Evolutionary conservation across 2,888 invertebrate species (phyloP).

Genomic region (Lomographa bimaculata): DNA sequence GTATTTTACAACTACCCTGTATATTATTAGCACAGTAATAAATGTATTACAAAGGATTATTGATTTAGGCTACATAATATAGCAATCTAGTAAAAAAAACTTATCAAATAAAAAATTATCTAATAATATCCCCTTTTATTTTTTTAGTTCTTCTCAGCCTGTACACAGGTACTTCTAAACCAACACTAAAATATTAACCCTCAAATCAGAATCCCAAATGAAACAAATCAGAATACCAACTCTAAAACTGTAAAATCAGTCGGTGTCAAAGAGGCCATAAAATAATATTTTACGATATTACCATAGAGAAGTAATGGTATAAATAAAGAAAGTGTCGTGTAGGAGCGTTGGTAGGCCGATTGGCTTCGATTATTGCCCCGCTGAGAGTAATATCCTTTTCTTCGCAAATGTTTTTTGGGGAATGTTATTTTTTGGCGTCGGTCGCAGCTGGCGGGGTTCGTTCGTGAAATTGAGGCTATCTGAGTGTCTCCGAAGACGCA

Average conservation of each 20-base stretch:
- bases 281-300: slow-evolving; percentile 68
- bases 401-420: slow-evolving; percentile 76
- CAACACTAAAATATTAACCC: slow-evolving; percentile 19
- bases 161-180: no score
- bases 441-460: slow-evolving; percentile 74
- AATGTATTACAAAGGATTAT: no score
- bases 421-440: slow-evolving; percentile 79
- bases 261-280: slow-evolving; percentile 56
- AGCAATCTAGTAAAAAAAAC: no score
- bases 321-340: slow-evolving; percentile 74
- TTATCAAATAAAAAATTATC: no score
- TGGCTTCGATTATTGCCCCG: slow-evolving; percentile 81
- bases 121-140: no score
- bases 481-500: slow-evolving; percentile 61
- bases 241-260: slow-evolving; percentile 58
- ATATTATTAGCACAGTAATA: no score
- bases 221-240: slow-evolving; percentile 40
- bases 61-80: no score
- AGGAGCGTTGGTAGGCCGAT: slow-evolving; percentile 71
- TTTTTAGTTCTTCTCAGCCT: no score
- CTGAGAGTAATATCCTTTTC: slow-evolving; percentile 82
- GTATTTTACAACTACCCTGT: no score
- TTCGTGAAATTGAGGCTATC: slow-evolving; percentile 67
- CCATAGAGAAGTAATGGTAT: slow-evolving; percentile 65
- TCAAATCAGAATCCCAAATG: slow-evolving; percentile 31